A percentile compares a stretch with the other conserved stretches of the same genome.
Evolutionary conservation across 2,797 vertebrate species (phyloP).

Genomic region (Argya squamiceps): DNA sequence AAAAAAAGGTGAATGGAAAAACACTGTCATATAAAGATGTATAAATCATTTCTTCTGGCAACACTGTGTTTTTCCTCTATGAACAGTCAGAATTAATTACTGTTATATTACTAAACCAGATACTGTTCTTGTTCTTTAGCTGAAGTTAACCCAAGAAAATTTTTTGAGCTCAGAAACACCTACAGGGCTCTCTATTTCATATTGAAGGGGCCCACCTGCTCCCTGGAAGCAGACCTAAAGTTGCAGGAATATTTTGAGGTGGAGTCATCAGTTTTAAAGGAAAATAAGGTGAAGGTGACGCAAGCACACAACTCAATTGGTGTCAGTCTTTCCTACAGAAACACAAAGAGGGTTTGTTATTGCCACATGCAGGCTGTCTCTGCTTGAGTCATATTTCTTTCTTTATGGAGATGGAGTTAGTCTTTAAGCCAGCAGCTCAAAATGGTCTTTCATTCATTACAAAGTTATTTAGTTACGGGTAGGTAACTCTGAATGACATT

Average conservation of each 20-base stretch:
- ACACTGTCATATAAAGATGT: constrained; percentile 47
- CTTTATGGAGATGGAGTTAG: constrained; percentile 48
- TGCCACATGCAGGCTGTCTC: neutral
- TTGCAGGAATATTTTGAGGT: neutral
- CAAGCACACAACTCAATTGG: neutral
- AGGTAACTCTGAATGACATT: constrained; percentile 55
- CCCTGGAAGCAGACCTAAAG: neutral
- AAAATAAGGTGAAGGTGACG: constrained; percentile 4
- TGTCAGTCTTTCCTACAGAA: constrained; percentile 49
- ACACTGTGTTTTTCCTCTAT: constrained; percentile 26
- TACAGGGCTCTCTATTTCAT: neutral
- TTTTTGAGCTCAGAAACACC: constrained; percentile 38
- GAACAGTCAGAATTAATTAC: constrained; percentile 49
- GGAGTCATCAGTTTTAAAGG: neutral
- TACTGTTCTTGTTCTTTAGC: constrained; percentile 8
- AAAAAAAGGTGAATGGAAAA: constrained; percentile 72
- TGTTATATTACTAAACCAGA: constrained; percentile 60
- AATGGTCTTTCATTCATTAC: constrained; percentile 62
- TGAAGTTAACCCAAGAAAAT: neutral
- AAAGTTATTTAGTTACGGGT: constrained; percentile 65
- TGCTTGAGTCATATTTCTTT: constrained; percentile 17
- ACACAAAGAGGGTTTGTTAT: constrained; percentile 28
- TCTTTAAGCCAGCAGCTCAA: constrained; percentile 43
- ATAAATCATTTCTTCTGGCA: constrained; percentile 62
- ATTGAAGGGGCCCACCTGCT: neutral